phyloP scores from a whole-genome alignment of 2,113 vertebrate species.

The Lampris megalopsis region DNA sequence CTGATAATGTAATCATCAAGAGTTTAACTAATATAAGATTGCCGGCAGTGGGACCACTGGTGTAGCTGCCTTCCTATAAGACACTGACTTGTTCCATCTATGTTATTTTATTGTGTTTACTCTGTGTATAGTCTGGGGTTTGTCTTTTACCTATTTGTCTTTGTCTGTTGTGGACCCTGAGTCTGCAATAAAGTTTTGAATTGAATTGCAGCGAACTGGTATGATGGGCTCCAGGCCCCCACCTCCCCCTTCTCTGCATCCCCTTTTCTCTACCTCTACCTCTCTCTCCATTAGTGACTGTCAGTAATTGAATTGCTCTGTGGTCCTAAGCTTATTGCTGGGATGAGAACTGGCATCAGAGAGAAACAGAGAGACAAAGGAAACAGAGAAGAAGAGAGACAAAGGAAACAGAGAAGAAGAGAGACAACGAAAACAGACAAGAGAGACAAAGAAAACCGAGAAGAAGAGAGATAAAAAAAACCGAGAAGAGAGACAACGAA shows the following conservation, averaged over 20 bases:
- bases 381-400: background rate
- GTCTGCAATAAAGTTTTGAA: no score
- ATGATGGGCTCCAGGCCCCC: background rate
- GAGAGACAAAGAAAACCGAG: background rate
- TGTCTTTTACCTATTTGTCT: no score
- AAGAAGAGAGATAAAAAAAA: slow-evolving; percentile 1
- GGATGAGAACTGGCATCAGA: slow-evolving; percentile 41
- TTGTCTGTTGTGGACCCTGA: no score
- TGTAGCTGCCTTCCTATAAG: no score
- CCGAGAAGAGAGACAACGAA: background rate
- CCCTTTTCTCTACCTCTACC: background rate
- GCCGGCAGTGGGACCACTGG: no score
- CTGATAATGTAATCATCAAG: no score
- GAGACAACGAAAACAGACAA: background rate
- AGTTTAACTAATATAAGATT: no score
- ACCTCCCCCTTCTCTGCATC: background rate
- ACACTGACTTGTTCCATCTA: no score
- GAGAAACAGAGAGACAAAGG: slow-evolving; percentile 14
- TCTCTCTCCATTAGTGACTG: slow-evolving; percentile 27
- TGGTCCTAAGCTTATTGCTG: slow-evolving; percentile 27
- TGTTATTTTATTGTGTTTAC: no score
- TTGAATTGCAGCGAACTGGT: no score
- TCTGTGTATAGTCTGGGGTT: no score
- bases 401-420: background rate
- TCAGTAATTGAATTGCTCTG: slow-evolving; percentile 49